These are phyloP conservation scores for Channa maculata DNA, from an alignment of 2,113 vertebrate genomes.

Conservation along the genomic window DNA sequence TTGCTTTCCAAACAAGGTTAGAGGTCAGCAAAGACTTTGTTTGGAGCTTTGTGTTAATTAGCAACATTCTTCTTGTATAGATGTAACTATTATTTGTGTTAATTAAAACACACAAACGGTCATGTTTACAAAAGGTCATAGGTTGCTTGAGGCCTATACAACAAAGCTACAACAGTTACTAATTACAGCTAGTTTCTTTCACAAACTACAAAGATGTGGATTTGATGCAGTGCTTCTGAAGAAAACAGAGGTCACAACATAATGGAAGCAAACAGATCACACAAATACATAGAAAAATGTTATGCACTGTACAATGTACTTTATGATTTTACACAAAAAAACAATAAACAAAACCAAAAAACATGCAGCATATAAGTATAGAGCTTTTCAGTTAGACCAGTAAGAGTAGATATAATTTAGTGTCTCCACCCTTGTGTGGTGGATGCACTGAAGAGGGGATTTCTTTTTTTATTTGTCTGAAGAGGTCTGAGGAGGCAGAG, in stretches of 20 bases:
- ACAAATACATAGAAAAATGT: too few relatives aligned
- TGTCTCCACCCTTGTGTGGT: background rate
- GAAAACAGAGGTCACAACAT: background rate
- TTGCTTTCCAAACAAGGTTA: background rate
- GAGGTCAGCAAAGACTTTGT: background rate
- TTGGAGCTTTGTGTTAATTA: background rate
- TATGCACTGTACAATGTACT: background rate
- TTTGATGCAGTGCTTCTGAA: background rate
- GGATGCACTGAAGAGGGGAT: background rate
- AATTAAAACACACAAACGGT: too few relatives aligned
- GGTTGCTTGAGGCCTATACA: background rate
- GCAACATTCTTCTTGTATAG: background rate
- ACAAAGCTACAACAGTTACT: background rate
- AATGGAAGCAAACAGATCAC: background rate
- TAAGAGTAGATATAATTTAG: background rate
- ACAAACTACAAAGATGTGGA: background rate
- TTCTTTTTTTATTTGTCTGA: constrained; percentile 1
- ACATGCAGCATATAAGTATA: background rate
- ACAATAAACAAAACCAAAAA: too few relatives aligned
- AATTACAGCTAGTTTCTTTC: background rate
- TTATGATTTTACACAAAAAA: background rate
- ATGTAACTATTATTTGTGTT: background rate
- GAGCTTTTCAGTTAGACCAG: background rate
- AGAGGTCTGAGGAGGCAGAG: constrained; percentile 28
- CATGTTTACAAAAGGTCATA: background rate